Conservation (phyloP, 2,888 invertebrate species). For the Rhyacophila evoluta region DNA sequence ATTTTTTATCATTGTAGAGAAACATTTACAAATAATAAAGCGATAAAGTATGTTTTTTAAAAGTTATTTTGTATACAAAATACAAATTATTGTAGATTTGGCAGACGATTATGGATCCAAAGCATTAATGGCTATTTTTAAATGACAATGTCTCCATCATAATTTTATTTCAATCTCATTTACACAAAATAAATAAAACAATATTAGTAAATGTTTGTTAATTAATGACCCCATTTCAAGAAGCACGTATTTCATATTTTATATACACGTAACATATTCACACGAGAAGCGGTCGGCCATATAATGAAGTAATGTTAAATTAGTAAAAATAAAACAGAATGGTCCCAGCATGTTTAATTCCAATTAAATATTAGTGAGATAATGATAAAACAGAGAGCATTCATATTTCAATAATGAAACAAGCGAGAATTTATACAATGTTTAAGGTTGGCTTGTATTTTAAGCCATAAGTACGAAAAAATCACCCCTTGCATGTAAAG, state of each 20-base stretch:
- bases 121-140: constrained; percentile 3
- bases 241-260: neutral
- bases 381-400: neutral
- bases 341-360: constrained; percentile 4
- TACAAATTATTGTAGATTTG: constrained; percentile 22
- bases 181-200: neutral
- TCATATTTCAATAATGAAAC: neutral
- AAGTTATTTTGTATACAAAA: neutral
- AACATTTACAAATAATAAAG: neutral
- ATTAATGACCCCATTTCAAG: neutral
- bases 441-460: neutral
- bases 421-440: neutral
- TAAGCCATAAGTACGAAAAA: constrained; percentile 33
- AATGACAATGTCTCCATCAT: neutral
- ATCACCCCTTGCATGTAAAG: constrained; percentile 48
- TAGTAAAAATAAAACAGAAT: neutral
- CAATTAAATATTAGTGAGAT: constrained; percentile 18
- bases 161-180: neutral
- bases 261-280: neutral
- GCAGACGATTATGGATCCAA: constrained; percentile 13
- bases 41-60: no score
- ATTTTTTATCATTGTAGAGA: neutral
- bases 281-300: neutral
- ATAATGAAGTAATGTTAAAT: neutral
- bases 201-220: neutral